These are phyloP conservation scores for Drosophila rellima DNA, from an alignment of 2,888 invertebrate genomes.

Conservation along the genomic window DNA sequence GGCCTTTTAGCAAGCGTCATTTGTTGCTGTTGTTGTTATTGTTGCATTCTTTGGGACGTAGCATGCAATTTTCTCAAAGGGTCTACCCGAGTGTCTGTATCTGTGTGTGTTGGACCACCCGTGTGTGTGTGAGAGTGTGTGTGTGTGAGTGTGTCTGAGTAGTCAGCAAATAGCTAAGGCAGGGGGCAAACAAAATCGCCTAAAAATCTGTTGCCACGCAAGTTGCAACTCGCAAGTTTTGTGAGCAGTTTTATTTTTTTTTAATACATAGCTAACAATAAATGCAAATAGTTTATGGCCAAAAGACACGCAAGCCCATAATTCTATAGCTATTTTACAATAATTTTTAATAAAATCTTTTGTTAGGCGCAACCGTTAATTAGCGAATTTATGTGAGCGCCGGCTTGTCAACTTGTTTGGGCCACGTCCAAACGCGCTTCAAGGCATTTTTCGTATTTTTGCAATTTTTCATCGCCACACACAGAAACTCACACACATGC, in stretches of 20 bases:
- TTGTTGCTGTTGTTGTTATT: constrained; percentile 51
- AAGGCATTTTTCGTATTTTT: constrained; percentile 34
- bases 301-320: constrained; percentile 66
- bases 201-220: constrained; percentile 54
- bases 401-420: constrained; percentile 74
- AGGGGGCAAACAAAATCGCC: constrained; percentile 47
- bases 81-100: constrained; percentile 36
- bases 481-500: not conserved
- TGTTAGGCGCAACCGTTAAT: constrained; percentile 72
- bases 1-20: constrained; percentile 57
- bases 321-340: constrained; percentile 64
- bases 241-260: constrained; percentile 16
- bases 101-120: constrained; percentile 63
- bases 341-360: constrained; percentile 62
- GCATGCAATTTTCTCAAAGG: constrained; percentile 72
- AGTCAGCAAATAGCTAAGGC: not conserved
- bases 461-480: constrained; percentile 36
- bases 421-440: constrained; percentile 24
- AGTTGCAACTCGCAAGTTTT: constrained; percentile 28
- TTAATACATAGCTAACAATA: constrained; percentile 32
- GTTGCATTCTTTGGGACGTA: constrained; percentile 29
- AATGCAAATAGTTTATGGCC: constrained; percentile 69
- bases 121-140: constrained; percentile 24
- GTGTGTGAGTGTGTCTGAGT: constrained; percentile 19
- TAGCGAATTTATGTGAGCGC: constrained; percentile 71